phyloP scores from a whole-genome alignment of 2,113 vertebrate species.

The Xenus cinereus region DNA sequence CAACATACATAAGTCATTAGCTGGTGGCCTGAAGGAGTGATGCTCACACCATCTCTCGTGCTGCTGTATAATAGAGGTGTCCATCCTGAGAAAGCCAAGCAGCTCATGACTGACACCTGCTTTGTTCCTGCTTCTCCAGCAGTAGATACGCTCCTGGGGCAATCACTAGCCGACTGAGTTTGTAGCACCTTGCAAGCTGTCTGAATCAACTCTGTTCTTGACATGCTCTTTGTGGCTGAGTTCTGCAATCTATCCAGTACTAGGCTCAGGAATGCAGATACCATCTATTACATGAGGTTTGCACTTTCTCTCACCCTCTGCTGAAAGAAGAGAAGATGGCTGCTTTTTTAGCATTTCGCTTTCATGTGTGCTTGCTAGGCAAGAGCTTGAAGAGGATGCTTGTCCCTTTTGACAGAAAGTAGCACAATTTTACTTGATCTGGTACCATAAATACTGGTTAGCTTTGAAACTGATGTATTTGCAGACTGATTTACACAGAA shows the following conservation, averaged over 20 bases:
- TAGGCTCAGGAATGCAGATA: neutral
- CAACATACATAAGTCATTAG: neutral
- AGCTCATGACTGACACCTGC: neutral
- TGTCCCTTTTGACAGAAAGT: neutral
- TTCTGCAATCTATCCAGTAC: neutral
- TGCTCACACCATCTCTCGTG: neutral
- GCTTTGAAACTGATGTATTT: neutral
- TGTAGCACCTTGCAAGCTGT: neutral
- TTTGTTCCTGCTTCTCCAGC: neutral
- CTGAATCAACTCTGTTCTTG: neutral
- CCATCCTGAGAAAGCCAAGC: neutral
- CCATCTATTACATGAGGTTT: neutral
- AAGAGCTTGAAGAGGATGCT: neutral
- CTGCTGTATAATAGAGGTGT: neutral
- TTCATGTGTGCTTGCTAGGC: neutral
- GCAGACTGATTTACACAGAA: neutral
- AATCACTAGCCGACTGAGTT: neutral
- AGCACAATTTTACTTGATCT: neutral
- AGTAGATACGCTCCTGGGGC: neutral
- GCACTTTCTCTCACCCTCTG: rapidly evolving
- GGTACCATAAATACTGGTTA: neutral
- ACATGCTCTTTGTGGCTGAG: neutral
- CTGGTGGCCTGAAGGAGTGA: neutral
- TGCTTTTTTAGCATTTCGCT: neutral
- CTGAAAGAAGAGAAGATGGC: neutral